Conservation (phyloP, 2,113 vertebrate genomes). For the Perccottus glenii region DNA sequence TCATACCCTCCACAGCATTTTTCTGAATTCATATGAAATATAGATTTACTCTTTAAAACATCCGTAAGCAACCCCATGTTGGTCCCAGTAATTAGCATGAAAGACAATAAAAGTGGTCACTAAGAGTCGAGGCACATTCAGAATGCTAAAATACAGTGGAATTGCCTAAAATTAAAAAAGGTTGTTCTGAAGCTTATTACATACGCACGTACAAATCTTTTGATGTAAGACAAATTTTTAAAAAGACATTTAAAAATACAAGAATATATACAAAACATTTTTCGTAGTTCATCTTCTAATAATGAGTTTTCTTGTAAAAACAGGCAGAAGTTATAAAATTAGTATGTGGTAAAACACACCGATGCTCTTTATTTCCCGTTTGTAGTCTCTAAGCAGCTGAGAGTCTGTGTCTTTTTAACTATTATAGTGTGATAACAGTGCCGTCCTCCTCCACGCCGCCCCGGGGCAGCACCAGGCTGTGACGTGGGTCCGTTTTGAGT, state of each 20-base stretch:
- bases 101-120: constrained; percentile 72
- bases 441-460: constrained; percentile 96
- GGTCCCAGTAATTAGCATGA: constrained; percentile 73
- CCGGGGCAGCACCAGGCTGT: constrained; percentile 90
- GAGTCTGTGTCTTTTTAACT: constrained; percentile 50
- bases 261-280: constrained; percentile 52
- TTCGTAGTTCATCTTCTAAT: constrained; percentile 47
- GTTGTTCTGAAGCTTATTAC: constrained; percentile 59
- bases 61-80: constrained; percentile 69
- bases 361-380: constrained; percentile 56
- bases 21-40: constrained; percentile 70
- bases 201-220: constrained; percentile 57
- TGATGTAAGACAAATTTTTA: constrained; percentile 43
- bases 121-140: constrained; percentile 62
- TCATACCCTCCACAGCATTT: constrained; percentile 66
- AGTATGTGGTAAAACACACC: constrained; percentile 49
- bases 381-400: constrained; percentile 71
- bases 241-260: constrained; percentile 55
- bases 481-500: constrained; percentile 91
- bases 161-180: constrained; percentile 42
- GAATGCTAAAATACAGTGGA: constrained; percentile 67
- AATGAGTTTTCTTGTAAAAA: constrained; percentile 40
- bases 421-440: constrained; percentile 96
- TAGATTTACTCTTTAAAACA: constrained; percentile 73
- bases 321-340: constrained; percentile 54